Evolutionary conservation across 2,888 invertebrate genomes (phyloP).

Genomic region (Chalcis sispes): DNA sequence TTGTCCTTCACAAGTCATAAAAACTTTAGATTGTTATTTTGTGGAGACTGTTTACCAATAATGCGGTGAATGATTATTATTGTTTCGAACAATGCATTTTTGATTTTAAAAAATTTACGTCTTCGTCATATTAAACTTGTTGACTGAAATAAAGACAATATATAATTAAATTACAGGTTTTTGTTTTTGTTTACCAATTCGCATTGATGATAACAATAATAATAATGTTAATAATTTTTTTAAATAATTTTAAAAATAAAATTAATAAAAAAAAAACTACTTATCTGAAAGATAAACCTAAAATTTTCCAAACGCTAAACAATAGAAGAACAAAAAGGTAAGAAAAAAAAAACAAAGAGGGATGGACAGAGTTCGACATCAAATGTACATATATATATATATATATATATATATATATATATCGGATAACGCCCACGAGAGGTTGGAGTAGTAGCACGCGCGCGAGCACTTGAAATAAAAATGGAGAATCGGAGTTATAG

Average conservation of each 20-base stretch:
- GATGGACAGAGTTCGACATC: too few species aligned
- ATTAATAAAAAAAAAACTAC: background rate
- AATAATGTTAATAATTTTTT: too few species aligned
- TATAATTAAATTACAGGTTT: too few species aligned
- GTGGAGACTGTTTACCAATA: conserved; percentile 4
- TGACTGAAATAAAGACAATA: too few species aligned
- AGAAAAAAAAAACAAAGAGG: conserved; percentile 1
- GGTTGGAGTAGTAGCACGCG: too few species aligned
- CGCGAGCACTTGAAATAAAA: conserved; percentile 26
- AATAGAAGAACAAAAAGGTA: background rate
- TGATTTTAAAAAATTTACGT: too few species aligned
- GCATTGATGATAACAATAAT: too few species aligned
- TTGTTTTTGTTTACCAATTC: too few species aligned
- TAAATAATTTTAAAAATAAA: too few species aligned
- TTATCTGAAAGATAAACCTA: too few species aligned
- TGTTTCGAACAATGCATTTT: background rate
- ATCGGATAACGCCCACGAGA: conserved; percentile 44
- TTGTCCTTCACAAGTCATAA: conserved; percentile 37
- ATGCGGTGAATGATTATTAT: background rate
- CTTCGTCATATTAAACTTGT: too few species aligned
- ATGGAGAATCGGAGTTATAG: conserved; percentile 43
- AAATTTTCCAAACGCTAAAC: background rate
- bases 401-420: conserved; percentile 1
- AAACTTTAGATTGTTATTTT: conserved; percentile 31
- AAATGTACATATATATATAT: too few species aligned